These are phyloP conservation scores for Erythrocercus mccallii DNA, from an alignment of 2,113 vertebrate species.

Conservation along the genomic window DNA sequence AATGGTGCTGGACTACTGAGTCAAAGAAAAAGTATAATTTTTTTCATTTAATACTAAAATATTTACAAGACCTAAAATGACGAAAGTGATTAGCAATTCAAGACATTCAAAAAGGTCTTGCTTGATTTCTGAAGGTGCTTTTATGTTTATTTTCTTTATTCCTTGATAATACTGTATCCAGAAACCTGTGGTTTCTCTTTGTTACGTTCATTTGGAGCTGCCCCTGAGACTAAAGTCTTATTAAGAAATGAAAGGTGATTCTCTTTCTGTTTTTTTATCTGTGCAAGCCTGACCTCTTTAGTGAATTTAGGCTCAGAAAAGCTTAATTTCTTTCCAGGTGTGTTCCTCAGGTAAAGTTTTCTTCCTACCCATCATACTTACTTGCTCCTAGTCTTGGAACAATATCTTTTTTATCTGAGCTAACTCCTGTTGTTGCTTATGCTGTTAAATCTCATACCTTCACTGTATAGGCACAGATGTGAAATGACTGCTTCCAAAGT, in stretches of 20 bases:
- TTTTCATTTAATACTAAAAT: neutral
- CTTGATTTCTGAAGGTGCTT: neutral
- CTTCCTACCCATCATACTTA: neutral
- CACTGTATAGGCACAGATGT: neutral
- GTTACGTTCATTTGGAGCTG: neutral
- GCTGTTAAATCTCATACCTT: neutral
- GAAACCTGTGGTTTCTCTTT: neutral
- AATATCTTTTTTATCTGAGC: neutral
- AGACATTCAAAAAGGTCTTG: neutral
- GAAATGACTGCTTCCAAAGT: neutral
- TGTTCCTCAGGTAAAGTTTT: neutral
- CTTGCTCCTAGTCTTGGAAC: neutral
- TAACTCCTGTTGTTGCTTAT: neutral
- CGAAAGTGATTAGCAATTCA: neutral
- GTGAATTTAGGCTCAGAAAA: neutral
- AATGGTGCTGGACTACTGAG: neutral
- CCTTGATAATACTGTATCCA: neutral
- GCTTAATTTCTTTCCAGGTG: neutral
- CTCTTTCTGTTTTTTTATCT: neutral
- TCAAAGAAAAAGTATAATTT: neutral
- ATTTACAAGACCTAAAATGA: neutral
- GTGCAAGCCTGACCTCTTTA: neutral
- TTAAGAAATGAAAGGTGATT: neutral
- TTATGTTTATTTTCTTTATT: neutral
- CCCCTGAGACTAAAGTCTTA: neutral